Evolutionary conservation across 2,888 invertebrate genomes (phyloP).

Genomic region (Pachycephus smyrnensis): DNA sequence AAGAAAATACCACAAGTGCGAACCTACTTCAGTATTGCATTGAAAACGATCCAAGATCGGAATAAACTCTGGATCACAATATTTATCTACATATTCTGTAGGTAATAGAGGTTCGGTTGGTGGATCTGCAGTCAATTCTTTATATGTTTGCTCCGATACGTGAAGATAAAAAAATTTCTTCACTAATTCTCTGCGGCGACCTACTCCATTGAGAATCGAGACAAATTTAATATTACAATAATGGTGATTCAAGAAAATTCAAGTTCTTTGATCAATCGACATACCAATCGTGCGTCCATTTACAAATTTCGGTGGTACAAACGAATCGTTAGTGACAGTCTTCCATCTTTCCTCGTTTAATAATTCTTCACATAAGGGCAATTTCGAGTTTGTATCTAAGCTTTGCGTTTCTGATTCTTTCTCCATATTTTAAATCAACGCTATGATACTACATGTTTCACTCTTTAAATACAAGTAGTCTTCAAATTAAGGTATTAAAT

Average conservation of each 20-base stretch:
- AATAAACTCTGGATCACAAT: conserved; percentile 30
- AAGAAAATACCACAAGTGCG: not conserved
- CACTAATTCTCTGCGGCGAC: conserved; percentile 34
- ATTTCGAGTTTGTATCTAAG: not conserved
- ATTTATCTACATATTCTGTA: conserved; percentile 33
- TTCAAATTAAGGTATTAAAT: not conserved
- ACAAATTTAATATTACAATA: not conserved
- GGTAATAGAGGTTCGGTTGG: conserved; percentile 19
- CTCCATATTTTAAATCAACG: not conserved
- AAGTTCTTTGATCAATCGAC: not conserved
- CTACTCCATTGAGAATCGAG: conserved; percentile 14
- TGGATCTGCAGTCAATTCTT: conserved; percentile 26
- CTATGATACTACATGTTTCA: not conserved
- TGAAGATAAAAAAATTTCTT: conserved; percentile 33
- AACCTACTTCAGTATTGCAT: conserved; percentile 26
- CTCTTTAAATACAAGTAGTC: not conserved
- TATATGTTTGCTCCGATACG: conserved; percentile 30
- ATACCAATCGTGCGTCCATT: not conserved
- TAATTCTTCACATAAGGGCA: not conserved
- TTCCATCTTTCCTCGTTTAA: conserved; percentile 16
- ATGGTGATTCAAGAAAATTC: not conserved
- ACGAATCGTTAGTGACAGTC: conserved; percentile 27
- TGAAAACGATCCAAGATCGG: conserved; percentile 30
- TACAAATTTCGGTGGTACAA: conserved; percentile 22
- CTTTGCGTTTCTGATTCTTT: not conserved